Evolutionary conservation across 2,888 invertebrate genomes (phyloP).

Genomic region (Aspidiotus rigidus): DNA sequence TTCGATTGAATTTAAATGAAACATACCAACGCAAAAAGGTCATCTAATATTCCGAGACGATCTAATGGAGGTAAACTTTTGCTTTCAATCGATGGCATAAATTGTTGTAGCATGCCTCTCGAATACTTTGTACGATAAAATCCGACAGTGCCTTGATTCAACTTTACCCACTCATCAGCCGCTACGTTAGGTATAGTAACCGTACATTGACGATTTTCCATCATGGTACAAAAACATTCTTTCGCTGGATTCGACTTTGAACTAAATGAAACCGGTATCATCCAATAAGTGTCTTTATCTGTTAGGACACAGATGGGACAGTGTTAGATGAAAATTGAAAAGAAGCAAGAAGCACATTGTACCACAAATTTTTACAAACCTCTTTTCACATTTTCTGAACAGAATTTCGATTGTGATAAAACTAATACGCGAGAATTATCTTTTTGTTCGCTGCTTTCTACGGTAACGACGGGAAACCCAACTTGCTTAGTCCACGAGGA

Average conservation of each 20-base stretch:
- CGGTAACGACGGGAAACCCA: slow-evolving; percentile 80
- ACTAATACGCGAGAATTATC: slow-evolving; percentile 59
- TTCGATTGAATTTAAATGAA: too few relatives aligned
- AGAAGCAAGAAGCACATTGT: too few relatives aligned
- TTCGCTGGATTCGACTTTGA: slow-evolving; percentile 62
- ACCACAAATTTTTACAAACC: background rate
- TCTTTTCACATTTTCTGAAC: slow-evolving; percentile 54
- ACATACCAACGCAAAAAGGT: slow-evolving; percentile 76
- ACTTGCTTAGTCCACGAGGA: slow-evolving; percentile 92
- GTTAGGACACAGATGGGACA: slow-evolving; percentile 38
- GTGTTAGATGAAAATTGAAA: background rate
- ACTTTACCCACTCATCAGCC: slow-evolving; percentile 74
- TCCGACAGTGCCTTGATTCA: slow-evolving; percentile 79
- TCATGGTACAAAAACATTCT: slow-evolving; percentile 49
- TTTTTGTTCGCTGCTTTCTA: slow-evolving; percentile 47
- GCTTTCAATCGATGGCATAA: slow-evolving; percentile 71
- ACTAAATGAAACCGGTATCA: slow-evolving; percentile 78
- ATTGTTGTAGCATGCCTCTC: slow-evolving; percentile 59
- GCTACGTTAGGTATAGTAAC: slow-evolving; percentile 62
- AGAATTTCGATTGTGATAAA: slow-evolving; percentile 74
- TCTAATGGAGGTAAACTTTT: slow-evolving; percentile 77
- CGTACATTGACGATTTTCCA: slow-evolving; percentile 57
- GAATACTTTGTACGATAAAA: slow-evolving; percentile 84
- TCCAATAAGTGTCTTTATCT: slow-evolving; percentile 62
- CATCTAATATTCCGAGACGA: slow-evolving; percentile 79